Evolutionary conservation across 2,888 invertebrate genomes (phyloP).

Genomic region (Celastrina argiolus): DNA sequence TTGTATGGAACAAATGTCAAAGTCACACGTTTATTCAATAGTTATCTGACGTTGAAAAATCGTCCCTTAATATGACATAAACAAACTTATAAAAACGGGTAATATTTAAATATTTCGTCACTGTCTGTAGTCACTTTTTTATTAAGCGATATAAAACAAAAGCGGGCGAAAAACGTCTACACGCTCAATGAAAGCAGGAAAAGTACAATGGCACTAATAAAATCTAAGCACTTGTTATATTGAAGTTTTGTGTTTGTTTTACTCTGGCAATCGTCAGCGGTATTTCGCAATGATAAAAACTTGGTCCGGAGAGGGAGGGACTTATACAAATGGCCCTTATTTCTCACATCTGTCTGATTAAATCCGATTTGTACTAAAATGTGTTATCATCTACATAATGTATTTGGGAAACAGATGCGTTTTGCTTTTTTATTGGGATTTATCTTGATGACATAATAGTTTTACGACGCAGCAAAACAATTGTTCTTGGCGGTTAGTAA

Average conservation of each 20-base stretch:
- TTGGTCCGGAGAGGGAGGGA: conserved; percentile 37
- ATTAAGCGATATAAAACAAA: not conserved
- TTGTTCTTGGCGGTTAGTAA: too few species aligned
- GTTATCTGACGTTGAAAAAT: too few species aligned
- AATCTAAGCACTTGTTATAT: conserved; percentile 1
- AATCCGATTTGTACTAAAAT: conserved; percentile 33
- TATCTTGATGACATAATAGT: too few species aligned
- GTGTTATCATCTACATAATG: conserved; percentile 18
- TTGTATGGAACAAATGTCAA: too few species aligned
- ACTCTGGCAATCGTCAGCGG: conserved; percentile 18
- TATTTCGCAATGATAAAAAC: conserved; percentile 31
- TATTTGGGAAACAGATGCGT: not conserved
- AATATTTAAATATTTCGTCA: too few species aligned
- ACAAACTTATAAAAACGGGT: too few species aligned
- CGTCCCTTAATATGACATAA: too few species aligned
- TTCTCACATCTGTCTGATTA: conserved; percentile 54
- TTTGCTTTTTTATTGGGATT: too few species aligned
- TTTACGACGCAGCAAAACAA: too few species aligned
- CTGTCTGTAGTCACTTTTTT: not conserved
- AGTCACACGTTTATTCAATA: too few species aligned
- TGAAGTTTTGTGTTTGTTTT: conserved; percentile 20
- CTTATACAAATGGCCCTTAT: conserved; percentile 49
- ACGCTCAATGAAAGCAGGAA: conserved; percentile 7
- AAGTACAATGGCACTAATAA: conserved; percentile 12
- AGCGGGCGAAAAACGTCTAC: not conserved